Evolutionary conservation across 2,888 invertebrate genomes (phyloP).

Genomic region (Synanthedon andrenaeformis): DNA sequence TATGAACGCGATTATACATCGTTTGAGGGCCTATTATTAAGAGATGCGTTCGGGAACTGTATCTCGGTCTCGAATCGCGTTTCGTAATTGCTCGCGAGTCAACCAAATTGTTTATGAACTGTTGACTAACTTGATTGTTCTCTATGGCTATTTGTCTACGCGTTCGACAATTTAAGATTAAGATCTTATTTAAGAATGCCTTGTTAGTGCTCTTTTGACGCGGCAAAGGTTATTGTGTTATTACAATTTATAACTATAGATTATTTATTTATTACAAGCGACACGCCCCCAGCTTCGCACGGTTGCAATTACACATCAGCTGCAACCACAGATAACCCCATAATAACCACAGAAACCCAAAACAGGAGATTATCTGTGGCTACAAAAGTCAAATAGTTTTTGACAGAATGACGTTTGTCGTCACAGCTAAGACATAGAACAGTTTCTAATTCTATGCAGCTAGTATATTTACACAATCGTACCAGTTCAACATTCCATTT

Average conservation of each 20-base stretch:
- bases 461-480: too few relatives aligned
- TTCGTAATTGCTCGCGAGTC: slow-evolving; percentile 59
- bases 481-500: too few relatives aligned
- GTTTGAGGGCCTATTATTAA: slow-evolving; percentile 59
- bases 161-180: slow-evolving; percentile 42
- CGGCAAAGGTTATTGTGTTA: slow-evolving; percentile 19
- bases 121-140: slow-evolving; percentile 54
- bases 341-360: too few relatives aligned
- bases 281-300: too few relatives aligned
- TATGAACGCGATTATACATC: slow-evolving; percentile 37
- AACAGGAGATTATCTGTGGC: too few relatives aligned
- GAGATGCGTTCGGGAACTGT: slow-evolving; percentile 53
- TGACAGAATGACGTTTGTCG: too few relatives aligned
- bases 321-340: too few relatives aligned
- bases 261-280: neutral
- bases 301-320: too few relatives aligned
- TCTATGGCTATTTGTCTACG: slow-evolving; percentile 64
- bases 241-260: neutral
- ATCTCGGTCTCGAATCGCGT: slow-evolving; percentile 52
- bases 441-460: too few relatives aligned
- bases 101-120: slow-evolving; percentile 65
- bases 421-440: too few relatives aligned
- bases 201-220: slow-evolving; percentile 43
- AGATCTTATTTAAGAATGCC: slow-evolving; percentile 32
- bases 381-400: too few relatives aligned